Evolutionary conservation across 2,797 vertebrate species (phyloP), one percentile per base, ranked within the genome.

Genomic region (Sebastes glaucus): DNA sequence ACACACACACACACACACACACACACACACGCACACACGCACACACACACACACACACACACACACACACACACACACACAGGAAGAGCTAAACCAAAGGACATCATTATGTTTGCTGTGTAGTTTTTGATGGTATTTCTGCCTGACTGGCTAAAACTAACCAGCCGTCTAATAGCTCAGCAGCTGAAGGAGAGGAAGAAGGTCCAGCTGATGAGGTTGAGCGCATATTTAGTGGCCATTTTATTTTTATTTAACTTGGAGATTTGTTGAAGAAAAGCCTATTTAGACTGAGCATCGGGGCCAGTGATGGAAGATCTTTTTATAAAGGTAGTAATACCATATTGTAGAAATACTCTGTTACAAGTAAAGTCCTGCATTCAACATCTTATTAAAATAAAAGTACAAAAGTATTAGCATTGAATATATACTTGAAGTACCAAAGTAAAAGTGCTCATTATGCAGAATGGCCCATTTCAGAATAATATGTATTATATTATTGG

Each of bases 51-150:
- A 32, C 59, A 32, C 63, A 46, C 63, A 23, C 61, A 23, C 33
- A 64, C 62, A 61, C 59, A 23, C 11, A 62, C 20, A 25, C 13
- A 42, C 35, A 65, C 63, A 65, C 35, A 10, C 13, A n/a, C 11
- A 10, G 46, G 32, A 35, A 63, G 52, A 55, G 28, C 28, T 11
- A 60, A 64, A 38, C 46, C 59, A 33, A 11, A 67, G 68, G 35
- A 67, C 76, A 60, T 88, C 35, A 61, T 81, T 80, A 63, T 78
- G 82, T 63, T 81, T 71, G 72, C 33, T 65, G 59, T 79, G 80
- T 59, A 65, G 79, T 67, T 81, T 69, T 69, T 57, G 53, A 69
- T 82, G 79, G 69, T 55, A 18, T 80, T 86, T 89, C 85, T 85
- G 84, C 82, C 56, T 11, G 55, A 76, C 64, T 82, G 82, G 53